Evolutionary conservation across 2,113 vertebrate species (phyloP), one percentile per base, ranked within the genome.

Genomic region (Chamaetylas fuelleborni): DNA sequence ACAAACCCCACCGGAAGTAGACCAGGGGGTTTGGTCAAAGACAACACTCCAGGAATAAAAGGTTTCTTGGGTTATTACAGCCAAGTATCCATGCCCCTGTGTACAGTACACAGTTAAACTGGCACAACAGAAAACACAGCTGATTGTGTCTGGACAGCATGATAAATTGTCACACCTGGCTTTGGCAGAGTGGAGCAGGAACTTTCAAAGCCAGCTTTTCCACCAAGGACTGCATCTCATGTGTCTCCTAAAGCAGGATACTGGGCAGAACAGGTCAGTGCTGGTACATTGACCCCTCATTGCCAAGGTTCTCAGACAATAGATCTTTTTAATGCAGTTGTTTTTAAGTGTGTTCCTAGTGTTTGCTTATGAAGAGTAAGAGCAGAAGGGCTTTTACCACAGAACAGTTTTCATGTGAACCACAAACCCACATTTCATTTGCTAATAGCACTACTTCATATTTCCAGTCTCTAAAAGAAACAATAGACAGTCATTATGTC

Each of bases 41-140:
- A 54, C 40, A 79, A 29, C 8, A 34, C 2, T 56, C 11, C 57
- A 80, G 64, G 19, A 91, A 72, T 29, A 69, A 50, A 58, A 69
- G 2, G 2, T 15, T 51, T 67, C 5, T 14, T 18, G 12, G 10
- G 1, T 0, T 1, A 29, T 83, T 72, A 6, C 81, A 86, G 50
- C 62, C 38, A 5, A 34, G 16, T 62, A 33, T 50, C 40, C 2
- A 0, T 33, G 22, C 22, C 62, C 11, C 13, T 67, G 20, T 69
- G 45, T 78, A 18, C 36, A 61, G 45, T 16, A 47, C 7, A 34
- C 1, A 67, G 70, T 71, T 76, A n/a, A 86, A 67, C 5, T 43
- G 54, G 31, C 19, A 65, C 13, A 36, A 48, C 11, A 38, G 45
- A 62, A 90, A 80, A 38, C 28, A 60, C 16, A 51, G 38, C 4